Evolutionary conservation across 2,888 invertebrate species (phyloP), one percentile per base, ranked within the genome.

Genomic region (Ophion ventricosus): DNA sequence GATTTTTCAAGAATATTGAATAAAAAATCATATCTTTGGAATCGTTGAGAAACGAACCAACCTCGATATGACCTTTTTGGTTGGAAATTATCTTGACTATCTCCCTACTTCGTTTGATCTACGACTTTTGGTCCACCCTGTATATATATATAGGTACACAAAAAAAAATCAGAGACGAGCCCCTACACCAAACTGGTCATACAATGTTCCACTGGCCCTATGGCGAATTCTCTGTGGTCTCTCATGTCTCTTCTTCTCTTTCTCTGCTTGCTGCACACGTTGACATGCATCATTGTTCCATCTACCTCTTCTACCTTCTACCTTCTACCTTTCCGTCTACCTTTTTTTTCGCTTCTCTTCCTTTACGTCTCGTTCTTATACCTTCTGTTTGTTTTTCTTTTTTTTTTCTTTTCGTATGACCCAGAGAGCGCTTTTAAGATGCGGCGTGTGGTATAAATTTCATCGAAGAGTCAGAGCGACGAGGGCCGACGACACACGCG

Each of bases 361-460:
- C n/a, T n/a, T n/a, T n/a, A n/a, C n/a, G n/a, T n/a, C n/a, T n/a
- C n/a, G n/a, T n/a, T n/a, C n/a, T n/a, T n/a, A n/a, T n/a, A n/a
- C n/a, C n/a, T n/a, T n/a, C 29, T 67, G 61, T 82, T 72, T 74
- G 49, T 63, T 64, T 84, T 73, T 69, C 56, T 77, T 57, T 43
- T n/a, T 17, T 20, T 35, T 77, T 57, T 43, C 14, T 17, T 83
- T 81, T 82, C 54, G 59, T 63, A 80, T 76, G 59, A 74, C 66
- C 80, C 76, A 77, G 70, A 78, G 74, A 56, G 73, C 85, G 82
- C 86, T 76, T 83, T 87, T 85, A 87, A 88, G 80, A 87, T 87
- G 87, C 87, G 86, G 85, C 88, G 86, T 84, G 84, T 82, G 75
- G 84, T 75, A 84, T 89, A 87, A 87, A 89, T 88, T 89, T 89